Evolutionary conservation across 2,888 invertebrate genomes (phyloP), one percentile per base, ranked within the genome.

Genomic region (Neocrepidodera transversa): DNA sequence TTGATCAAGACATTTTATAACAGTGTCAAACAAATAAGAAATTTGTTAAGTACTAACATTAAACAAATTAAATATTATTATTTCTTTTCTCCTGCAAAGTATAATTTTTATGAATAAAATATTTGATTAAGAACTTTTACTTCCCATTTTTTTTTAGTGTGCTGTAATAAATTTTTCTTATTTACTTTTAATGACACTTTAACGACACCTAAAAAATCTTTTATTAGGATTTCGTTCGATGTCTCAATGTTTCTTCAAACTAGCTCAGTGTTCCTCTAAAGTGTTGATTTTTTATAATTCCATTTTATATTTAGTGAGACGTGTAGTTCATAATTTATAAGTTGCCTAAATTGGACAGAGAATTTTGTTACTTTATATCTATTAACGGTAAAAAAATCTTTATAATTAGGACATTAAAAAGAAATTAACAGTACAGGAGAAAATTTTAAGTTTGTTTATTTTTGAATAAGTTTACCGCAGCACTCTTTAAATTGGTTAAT

Each of bases 131-230:
- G n/a, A n/a, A n/a, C n/a, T n/a, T n/a, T n/a, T n/a, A n/a, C n/a
- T n/a, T n/a, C n/a, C n/a, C n/a, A n/a, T n/a, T n/a, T n/a, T n/a
- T n/a, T n/a, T n/a, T 50, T 23, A 38, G 38, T 18, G 10, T 50
- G 20, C n/a, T 23, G 26, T 23, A 16, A 52, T 52, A 42, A 30
- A 42, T 52, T 52, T 43, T 4, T 5, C 13, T 42, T 23, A 32
- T 42, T 43, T 42, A 42, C 30, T 52, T 40, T 42, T 50, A 51
- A 38, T 51, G 38, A n/a, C 35, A 49, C 26, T 23, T 35, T 28
- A 52, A 52, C 10, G 32, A 52, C 32, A 43, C 43, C 30, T 42
- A 10, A 32, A 30, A n/a, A 43, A 11, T 20, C 13, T 43, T 52
- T 43, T 52, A 52, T 52, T 43, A 45, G 20, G 32, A 30, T 42